A percentile compares a stretch with the other conserved stretches of the same genome.
Conservation (phyloP, 2,888 invertebrate species). For the Ischnus inquisitorius region DNA sequence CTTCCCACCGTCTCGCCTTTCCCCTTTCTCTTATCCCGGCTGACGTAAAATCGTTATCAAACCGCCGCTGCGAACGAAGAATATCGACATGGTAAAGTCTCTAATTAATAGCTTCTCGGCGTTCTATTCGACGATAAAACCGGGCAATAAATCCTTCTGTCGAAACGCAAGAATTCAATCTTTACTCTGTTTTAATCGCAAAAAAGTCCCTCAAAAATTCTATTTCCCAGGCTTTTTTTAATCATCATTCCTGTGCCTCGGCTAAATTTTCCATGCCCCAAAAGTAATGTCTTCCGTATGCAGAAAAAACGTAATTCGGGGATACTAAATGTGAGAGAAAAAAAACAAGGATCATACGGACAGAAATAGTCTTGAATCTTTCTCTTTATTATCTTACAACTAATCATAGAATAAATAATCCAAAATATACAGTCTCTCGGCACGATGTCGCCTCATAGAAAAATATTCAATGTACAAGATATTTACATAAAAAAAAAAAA, state of each 20-base stretch:
- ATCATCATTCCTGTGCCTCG: too few species aligned
- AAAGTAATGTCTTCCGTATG: neutral
- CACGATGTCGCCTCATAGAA: slow-evolving; percentile 59
- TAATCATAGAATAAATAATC: slow-evolving; percentile 61
- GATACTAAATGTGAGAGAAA: neutral
- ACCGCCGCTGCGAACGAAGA: neutral
- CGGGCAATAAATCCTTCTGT: neutral
- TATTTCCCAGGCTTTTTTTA: too few species aligned
- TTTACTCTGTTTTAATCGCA: slow-evolving; percentile 15
- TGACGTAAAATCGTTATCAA: slow-evolving; percentile 35
- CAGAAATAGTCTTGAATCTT: slow-evolving; percentile 38
- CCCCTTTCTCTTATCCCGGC: neutral
- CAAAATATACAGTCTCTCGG: slow-evolving; percentile 73
- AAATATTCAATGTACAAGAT: slow-evolving; percentile 73
- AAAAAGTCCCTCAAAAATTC: neutral
- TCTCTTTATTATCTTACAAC: slow-evolving; percentile 51
- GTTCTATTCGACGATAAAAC: slow-evolving; percentile 28
- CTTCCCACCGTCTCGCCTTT: neutral
- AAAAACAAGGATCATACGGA: neutral
- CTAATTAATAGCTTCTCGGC: neutral
- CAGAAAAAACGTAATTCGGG: neutral
- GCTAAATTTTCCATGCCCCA: too few species aligned
- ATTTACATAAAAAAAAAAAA: slow-evolving; percentile 67
- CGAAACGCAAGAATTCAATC: neutral
- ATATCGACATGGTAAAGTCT: slow-evolving; percentile 5